These are phyloP conservation scores for Ictidomys tridecemlineatus DNA, from an alignment of 2,113 vertebrate genomes.

Conservation along the genomic window DNA sequence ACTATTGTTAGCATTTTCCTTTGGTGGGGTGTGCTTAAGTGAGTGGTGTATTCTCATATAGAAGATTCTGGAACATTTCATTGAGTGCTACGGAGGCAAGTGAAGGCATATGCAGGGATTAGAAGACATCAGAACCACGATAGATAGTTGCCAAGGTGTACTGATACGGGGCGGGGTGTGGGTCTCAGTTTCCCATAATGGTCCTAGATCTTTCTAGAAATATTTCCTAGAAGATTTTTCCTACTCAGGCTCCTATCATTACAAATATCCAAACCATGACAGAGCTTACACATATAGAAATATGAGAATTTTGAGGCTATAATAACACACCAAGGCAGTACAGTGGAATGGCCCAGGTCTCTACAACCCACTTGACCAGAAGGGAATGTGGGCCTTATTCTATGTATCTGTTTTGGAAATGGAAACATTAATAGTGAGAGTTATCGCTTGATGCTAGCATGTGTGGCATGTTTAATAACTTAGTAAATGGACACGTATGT, in stretches of 20 bases:
- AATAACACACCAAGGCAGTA: not conserved
- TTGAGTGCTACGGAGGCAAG: not conserved
- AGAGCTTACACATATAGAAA: not conserved
- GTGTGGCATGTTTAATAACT: not conserved
- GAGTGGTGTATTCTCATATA: not conserved
- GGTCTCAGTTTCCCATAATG: not conserved
- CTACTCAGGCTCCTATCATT: not conserved
- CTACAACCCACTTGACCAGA: not conserved
- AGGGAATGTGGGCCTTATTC: not conserved
- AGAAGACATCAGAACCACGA: not conserved
- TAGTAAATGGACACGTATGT: fast-evolving
- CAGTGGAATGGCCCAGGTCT: fast-evolving
- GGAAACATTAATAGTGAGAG: not conserved
- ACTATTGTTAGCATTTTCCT: constrained; percentile 71
- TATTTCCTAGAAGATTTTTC: constrained; percentile 4
- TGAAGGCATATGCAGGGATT: not conserved
- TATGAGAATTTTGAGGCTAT: not conserved
- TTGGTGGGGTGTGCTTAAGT: constrained; percentile 24
- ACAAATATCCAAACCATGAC: not conserved
- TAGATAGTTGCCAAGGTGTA: not conserved
- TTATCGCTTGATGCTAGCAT: not conserved
- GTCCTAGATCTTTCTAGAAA: constrained; percentile 45
- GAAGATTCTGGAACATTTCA: not conserved
- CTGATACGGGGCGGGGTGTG: not conserved
- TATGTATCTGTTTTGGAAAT: not conserved